Evolutionary conservation across 2,797 vertebrate species (phyloP).

Genomic region (Sarcophilus harrisii): DNA sequence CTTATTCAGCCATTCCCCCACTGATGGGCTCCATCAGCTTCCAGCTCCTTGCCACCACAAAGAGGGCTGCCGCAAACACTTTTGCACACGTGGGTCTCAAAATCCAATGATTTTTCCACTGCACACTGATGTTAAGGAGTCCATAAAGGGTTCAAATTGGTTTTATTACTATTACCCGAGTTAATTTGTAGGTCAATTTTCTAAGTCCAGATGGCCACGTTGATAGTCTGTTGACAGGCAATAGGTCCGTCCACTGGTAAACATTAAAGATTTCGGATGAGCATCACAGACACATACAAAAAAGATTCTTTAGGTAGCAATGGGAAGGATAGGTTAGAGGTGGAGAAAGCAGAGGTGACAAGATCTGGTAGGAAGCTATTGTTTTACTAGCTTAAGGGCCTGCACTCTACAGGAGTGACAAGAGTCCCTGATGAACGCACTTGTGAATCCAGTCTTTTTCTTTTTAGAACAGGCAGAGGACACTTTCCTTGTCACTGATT

Average conservation of each 20-base stretch:
- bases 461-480: background rate
- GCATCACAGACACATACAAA: background rate
- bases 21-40: no score
- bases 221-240: background rate
- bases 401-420: rapidly evolving
- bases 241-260: background rate
- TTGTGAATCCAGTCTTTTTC: background rate
- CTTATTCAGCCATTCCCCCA: no score
- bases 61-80: no score
- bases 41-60: no score
- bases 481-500: background rate
- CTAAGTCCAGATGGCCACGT: background rate
- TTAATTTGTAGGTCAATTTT: background rate
- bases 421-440: background rate
- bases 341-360: background rate
- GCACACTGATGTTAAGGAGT: background rate
- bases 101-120: background rate
- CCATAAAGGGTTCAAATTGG: background rate
- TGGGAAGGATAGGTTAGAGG: background rate
- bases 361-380: background rate
- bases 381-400: background rate
- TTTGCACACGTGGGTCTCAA: background rate
- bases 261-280: background rate
- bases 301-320: background rate
- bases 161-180: background rate